These are phyloP conservation scores for Marcusenius ussheri DNA, from an alignment of 2,113 vertebrate species.

Conservation along the genomic window DNA sequence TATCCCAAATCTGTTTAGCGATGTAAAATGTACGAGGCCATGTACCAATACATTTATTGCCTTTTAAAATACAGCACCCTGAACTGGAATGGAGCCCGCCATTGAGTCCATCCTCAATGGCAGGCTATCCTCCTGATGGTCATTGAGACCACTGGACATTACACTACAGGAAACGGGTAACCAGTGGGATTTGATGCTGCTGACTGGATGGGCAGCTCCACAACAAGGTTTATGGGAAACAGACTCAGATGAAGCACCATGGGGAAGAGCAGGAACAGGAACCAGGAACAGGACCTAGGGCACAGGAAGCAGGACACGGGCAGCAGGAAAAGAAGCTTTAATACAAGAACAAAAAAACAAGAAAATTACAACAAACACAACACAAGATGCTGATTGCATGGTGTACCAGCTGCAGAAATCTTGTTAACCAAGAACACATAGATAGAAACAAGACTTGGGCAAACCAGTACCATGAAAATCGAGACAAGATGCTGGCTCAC, in stretches of 20 bases:
- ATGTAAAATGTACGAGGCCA: neutral
- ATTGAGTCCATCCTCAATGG: neutral
- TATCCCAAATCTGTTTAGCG: neutral
- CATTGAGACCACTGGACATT: neutral
- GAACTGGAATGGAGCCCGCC: neutral
- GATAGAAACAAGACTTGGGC: neutral
- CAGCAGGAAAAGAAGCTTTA: neutral
- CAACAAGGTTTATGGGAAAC: neutral
- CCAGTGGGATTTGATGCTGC: neutral
- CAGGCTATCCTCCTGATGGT: neutral
- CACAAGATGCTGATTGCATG: neutral
- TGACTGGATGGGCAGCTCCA: neutral
- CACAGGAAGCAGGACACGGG: neutral
- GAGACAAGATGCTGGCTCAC: neutral
- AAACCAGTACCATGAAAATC: neutral
- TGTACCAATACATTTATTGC: neutral
- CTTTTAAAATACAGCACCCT: neutral
- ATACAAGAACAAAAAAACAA: neutral
- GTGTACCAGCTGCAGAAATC: neutral
- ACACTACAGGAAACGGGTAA: neutral
- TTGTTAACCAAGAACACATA: neutral
- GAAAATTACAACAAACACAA: neutral
- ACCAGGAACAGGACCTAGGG: no score
- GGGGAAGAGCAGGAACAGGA: neutral
- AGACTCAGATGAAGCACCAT: neutral